Conservation (phyloP, 1,140 invertebrate species). For the Augochlora pura region DNA sequence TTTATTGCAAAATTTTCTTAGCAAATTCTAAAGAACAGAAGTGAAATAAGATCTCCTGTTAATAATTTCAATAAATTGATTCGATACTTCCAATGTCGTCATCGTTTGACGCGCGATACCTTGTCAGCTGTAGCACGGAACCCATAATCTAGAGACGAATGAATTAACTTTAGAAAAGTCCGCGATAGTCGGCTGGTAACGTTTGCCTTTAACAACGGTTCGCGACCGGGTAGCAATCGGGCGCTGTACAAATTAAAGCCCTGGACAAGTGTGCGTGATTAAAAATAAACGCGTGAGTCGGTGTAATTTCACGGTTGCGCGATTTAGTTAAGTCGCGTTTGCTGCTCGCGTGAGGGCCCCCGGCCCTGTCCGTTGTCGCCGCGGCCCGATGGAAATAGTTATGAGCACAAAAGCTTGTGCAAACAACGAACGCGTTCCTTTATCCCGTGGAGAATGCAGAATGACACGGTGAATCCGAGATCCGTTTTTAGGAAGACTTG, state of each 20-base stretch:
- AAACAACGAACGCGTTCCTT: conserved; percentile 28
- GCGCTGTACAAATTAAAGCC: conserved; percentile 35
- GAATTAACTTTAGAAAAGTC: too few relatives aligned
- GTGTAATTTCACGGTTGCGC: conserved; percentile 60
- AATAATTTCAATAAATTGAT: too few relatives aligned
- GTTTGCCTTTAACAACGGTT: not conserved
- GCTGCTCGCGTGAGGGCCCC: conserved; percentile 12
- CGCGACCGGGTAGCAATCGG: not conserved
- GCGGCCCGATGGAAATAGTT: not conserved
- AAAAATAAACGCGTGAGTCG: conserved; percentile 59
- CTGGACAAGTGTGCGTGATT: conserved; percentile 37
- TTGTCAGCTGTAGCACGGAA: too few relatives aligned
- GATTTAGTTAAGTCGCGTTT: conserved; percentile 58
- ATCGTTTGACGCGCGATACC: too few relatives aligned
- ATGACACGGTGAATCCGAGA: not conserved
- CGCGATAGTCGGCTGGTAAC: too few relatives aligned
- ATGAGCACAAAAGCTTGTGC: not conserved
- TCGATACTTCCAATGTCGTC: too few relatives aligned
- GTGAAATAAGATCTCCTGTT: too few relatives aligned
- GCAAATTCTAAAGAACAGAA: too few relatives aligned
- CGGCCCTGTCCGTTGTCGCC: not conserved
- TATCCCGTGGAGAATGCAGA: not conserved
- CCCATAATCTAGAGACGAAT: too few relatives aligned
- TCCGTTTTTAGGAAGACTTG: not conserved
- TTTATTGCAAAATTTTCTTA: too few relatives aligned